Percentiles rank a stretch among this genome's conserved stretches.
Evolutionary conservation across 2,888 invertebrate genomes (phyloP).

Genomic region (Tachina fera): DNA sequence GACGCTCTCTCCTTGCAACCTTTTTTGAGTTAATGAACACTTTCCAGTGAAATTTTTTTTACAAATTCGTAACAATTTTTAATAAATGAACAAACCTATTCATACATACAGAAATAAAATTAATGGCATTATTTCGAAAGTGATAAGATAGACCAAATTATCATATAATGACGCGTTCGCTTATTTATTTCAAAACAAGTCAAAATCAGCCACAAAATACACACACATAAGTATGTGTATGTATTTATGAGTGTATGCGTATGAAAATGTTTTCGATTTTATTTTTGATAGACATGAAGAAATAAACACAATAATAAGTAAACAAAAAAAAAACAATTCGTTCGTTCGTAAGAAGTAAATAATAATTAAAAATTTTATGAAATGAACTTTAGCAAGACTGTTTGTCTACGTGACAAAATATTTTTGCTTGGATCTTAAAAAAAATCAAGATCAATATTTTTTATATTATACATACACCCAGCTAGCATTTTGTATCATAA

Average conservation of each 20-base stretch:
- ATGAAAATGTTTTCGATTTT: not conserved
- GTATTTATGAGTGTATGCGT: not conserved
- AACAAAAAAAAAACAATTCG: constrained; percentile 4
- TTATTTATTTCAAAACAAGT: constrained; percentile 12
- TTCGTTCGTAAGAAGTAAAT: constrained; percentile 4
- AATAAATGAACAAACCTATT: no score
- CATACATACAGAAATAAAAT: constrained; percentile 5
- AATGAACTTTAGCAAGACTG: constrained; percentile 38
- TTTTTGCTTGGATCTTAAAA: not conserved
- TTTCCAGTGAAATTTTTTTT: no score
- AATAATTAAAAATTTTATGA: not conserved
- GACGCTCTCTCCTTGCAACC: no score
- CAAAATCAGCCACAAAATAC: not conserved
- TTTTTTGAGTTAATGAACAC: no score
- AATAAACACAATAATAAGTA: constrained; percentile 1
- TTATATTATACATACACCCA: no score
- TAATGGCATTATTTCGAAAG: constrained; percentile 8
- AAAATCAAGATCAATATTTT: not conserved
- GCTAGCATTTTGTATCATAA: no score
- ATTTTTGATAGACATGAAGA: not conserved
- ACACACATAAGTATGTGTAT: no score
- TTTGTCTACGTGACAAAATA: constrained; percentile 59
- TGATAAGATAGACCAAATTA: constrained; percentile 50
- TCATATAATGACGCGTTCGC: constrained; percentile 36
- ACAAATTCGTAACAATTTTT: no score